These are phyloP conservation scores for Eurytoma californica DNA, from an alignment of 2,888 invertebrate species.

Conservation along the genomic window DNA sequence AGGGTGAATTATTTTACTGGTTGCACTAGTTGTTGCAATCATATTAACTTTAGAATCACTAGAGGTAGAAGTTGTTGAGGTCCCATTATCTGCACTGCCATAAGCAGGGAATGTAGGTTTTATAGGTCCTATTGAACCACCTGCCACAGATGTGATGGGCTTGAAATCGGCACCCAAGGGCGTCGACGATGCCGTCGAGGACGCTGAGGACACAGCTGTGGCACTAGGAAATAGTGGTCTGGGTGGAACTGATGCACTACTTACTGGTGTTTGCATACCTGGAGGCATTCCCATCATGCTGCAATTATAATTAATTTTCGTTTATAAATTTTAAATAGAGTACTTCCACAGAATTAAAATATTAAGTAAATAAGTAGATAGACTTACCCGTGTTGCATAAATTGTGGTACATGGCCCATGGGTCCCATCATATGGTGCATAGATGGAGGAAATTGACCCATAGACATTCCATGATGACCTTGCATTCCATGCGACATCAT, in stretches of 20 bases:
- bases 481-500: conserved; percentile 80
- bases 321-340: conserved; percentile 5
- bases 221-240: conserved; percentile 91
- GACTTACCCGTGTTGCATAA: conserved; percentile 77
- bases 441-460: conserved; percentile 79
- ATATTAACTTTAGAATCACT: conserved; percentile 77
- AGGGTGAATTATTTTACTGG: conserved; percentile 94
- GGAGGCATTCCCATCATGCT: conserved; percentile 75
- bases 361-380: conserved; percentile 51
- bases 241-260: conserved; percentile 71
- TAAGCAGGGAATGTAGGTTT: conserved; percentile 90
- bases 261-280: conserved; percentile 74
- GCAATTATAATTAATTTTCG: background rate
- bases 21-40: conserved; percentile 87
- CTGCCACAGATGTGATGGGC: conserved; percentile 76
- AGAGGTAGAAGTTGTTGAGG: conserved; percentile 76
- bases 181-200: conserved; percentile 74
- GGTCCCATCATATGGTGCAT: conserved; percentile 78
- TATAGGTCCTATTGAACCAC: conserved; percentile 74
- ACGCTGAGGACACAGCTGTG: conserved; percentile 78
- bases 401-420: conserved; percentile 85
- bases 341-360: conserved; percentile 8
- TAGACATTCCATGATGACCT: conserved; percentile 76
- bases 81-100: conserved; percentile 71
- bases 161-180: conserved; percentile 81